Base-by-base conservation (phyloP, 2,113 vertebrate genomes). In the Otolemur garnettii region DNA sequence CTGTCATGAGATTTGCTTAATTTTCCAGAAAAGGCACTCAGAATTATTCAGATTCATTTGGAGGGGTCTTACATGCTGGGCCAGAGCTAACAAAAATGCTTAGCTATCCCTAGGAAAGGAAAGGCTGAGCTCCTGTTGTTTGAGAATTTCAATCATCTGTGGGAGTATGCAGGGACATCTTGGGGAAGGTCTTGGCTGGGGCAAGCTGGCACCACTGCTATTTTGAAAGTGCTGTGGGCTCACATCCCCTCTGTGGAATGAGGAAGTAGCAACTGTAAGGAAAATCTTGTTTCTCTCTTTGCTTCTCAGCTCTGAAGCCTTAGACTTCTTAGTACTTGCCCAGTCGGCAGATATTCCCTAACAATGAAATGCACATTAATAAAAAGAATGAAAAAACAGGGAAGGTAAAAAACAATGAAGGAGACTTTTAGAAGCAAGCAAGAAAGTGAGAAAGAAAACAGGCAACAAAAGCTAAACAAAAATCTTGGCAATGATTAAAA, bases 81-180 rank as follows among this genome's bases (percentile, higher is more conserved):
- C 55, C 35, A 71, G 24, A 57, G 35, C 35, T 80, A 69, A 91
- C 55, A 87, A 69, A 84, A 75, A 68, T 15, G 38, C 64, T 86
- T 42, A 81, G 87, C 18, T 59, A 28, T 35, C 57, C 12, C 75
- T 33, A 35, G 4, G 53, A 93, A 84, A 89, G 60, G 62, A 78
- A 45, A 53, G 17, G n/a, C 24, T 59, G 57, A 75, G 42, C 24
- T 50, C 30, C 38, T 38, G 28, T 1, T 72, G 78, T 35, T 64
- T 77, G 38, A 96, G 71, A 84, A 84, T 90, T 94, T 84, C 74
- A 95, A 22, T 86, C 28, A 82, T 59, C 53, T 26, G 17, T 30
- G 77, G 80, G 22, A 42, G 14, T 35, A 86, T 22, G 35, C 57
- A 77, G 22, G 69, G 75, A 85, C 88, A 82, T 80, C 79, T 50